Evolutionary conservation across 2,797 vertebrate genomes (phyloP).

Genomic region (Tinamus major): DNA sequence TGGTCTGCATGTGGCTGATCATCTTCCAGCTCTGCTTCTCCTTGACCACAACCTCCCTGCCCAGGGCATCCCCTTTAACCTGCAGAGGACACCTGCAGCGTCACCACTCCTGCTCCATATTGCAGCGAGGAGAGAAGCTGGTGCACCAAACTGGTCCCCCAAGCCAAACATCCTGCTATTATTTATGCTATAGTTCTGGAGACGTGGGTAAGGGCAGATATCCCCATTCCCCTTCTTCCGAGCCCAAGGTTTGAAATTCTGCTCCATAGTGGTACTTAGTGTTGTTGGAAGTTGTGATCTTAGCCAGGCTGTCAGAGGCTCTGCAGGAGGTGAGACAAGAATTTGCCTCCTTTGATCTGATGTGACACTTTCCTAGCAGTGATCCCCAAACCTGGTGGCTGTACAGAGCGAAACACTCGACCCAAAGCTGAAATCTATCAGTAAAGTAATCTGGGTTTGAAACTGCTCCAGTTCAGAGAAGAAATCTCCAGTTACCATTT

Average conservation of each 20-base stretch:
- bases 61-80: accelerated
- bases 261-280: accelerated
- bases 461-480: not conserved
- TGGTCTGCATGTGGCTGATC: accelerated
- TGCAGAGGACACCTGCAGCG: not conserved
- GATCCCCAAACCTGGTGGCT: not conserved
- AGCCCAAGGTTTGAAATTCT: not conserved
- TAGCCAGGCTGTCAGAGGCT: not conserved
- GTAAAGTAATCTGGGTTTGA: accelerated
- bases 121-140: not conserved
- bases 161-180: accelerated
- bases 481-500: not conserved
- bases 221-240: not conserved
- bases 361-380: not conserved
- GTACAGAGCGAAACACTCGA: accelerated
- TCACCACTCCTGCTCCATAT: accelerated
- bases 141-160: not conserved
- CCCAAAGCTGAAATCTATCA: not conserved
- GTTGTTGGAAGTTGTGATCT: not conserved
- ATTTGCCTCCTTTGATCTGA: not conserved
- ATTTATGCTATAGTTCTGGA: accelerated
- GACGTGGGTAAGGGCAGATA: not conserved
- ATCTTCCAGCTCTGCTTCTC: not conserved
- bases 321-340: not conserved
- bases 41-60: not conserved